Percentiles rank a stretch among this genome's conserved stretches.
Evolutionary conservation across 2,113 vertebrate species (phyloP).

Genomic region (Lepisosteus oculatus): DNA sequence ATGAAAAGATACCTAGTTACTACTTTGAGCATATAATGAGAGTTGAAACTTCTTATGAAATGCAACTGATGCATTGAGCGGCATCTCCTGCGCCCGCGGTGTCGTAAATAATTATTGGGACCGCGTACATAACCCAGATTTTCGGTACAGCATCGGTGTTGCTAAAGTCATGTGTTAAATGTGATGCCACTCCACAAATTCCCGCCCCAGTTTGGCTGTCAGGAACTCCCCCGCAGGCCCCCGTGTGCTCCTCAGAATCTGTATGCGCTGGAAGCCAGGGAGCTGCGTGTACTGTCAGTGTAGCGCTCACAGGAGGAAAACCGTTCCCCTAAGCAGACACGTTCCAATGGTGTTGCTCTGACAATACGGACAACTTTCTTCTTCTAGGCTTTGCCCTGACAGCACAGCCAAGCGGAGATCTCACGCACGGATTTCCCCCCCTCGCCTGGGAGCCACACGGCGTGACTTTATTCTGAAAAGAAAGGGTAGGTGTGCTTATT

Average conservation of each 20-base stretch:
- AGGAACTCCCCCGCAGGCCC: slow-evolving; percentile 29
- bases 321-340: slow-evolving; percentile 10
- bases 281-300: background rate
- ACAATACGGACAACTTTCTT: slow-evolving; percentile 12
- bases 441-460: background rate
- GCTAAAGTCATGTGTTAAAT: slow-evolving; percentile 11
- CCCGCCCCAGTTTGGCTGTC: slow-evolving; percentile 34
- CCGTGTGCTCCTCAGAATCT: slow-evolving; percentile 19
- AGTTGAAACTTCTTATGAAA: no score
- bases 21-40: no score
- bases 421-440: slow-evolving; percentile 21
- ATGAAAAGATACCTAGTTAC: no score
- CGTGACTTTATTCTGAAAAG: slow-evolving; percentile 11
- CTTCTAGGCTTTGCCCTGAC: background rate
- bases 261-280: slow-evolving; percentile 24
- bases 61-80: no score
- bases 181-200: slow-evolving; percentile 32
- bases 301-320: slow-evolving; percentile 6
- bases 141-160: background rate
- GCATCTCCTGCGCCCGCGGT: no score
- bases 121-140: background rate
- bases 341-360: slow-evolving; percentile 7
- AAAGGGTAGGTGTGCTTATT: slow-evolving; percentile 26
- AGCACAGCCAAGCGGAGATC: slow-evolving; percentile 12
- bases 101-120: no score